These are phyloP conservation scores for Danio choprae DNA, from an alignment of 2,797 vertebrate species.

Conservation along the genomic window DNA sequence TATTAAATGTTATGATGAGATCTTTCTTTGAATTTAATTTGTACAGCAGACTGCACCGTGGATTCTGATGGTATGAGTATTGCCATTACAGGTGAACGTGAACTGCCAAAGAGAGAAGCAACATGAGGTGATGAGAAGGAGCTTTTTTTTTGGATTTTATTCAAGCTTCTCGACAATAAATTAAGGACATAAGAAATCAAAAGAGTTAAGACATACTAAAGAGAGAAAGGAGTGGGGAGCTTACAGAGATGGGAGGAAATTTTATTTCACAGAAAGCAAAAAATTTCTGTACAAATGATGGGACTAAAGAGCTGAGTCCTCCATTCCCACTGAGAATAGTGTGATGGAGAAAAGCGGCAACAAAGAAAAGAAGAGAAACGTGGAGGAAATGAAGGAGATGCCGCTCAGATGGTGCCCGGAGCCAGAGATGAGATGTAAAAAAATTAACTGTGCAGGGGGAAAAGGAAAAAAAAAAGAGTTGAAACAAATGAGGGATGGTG, in stretches of 20 bases:
- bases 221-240: slow-evolving; percentile 66
- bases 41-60: not conserved
- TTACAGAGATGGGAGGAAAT: slow-evolving; percentile 76
- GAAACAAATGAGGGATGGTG: slow-evolving; percentile 46
- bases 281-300: slow-evolving; percentile 82
- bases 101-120: slow-evolving; percentile 48
- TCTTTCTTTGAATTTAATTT: not conserved
- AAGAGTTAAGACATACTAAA: slow-evolving; percentile 66
- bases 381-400: slow-evolving; percentile 78
- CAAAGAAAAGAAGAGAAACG: slow-evolving; percentile 76
- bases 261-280: slow-evolving; percentile 94
- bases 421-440: slow-evolving; percentile 83
- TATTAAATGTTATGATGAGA: slow-evolving; percentile 4
- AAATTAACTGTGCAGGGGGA: slow-evolving; percentile 87
- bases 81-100: not conserved
- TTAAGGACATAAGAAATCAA: slow-evolving; percentile 65
- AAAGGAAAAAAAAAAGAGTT: slow-evolving; percentile 42
- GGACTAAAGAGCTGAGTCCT: slow-evolving; percentile 68
- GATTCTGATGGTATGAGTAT: slow-evolving; percentile 3
- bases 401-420: slow-evolving; percentile 79
- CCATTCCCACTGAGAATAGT: slow-evolving; percentile 66
- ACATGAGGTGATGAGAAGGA: slow-evolving; percentile 65
- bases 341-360: slow-evolving; percentile 70
- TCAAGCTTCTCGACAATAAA: slow-evolving; percentile 79
- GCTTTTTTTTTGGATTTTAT: slow-evolving; percentile 76